Base-by-base conservation (phyloP, 2,888 invertebrate species). In the Myopa testacea region DNA sequence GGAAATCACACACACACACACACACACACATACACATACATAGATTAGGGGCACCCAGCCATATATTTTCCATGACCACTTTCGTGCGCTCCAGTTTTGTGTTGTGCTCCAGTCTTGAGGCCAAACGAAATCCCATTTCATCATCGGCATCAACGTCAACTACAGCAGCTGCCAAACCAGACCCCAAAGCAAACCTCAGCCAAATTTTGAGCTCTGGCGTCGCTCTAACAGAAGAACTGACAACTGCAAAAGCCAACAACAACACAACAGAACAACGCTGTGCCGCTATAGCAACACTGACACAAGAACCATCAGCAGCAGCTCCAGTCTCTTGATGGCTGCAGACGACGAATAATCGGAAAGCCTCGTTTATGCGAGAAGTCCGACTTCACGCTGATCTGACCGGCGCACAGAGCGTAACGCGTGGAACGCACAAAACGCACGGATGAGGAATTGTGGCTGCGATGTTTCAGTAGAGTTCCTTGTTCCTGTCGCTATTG, bases 1-100 rank as follows among this genome's bases (percentile, higher is more conserved):
- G 26, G 62, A 62, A 62, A 34, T 62, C 62, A 34, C 62, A 26
- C n/a, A 3, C 58, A 58, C 62, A 62, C 62, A 62, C 62, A 62
- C 4, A 26, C 62, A 62, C 26, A 26, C 5, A 5, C 26, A 58
- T 3, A 19, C 62, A 62, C 4, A 5, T 34, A 19, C 62, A 62
- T 6, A 45, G 45, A 45, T 45, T 6, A 45, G 10, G 19, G 65
- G 26, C 26, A 2, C 26, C 26, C 38, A 14, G 0, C 10, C 37
- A 14, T 14, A 12, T 34, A 1, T 65, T 65, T 38, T 6, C 65
- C 6, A 5, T 19, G n/a, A 62, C 19, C 5, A 38, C 34, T 65
- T 14, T 26, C 5, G 0, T 38, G 14, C 38, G 65, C 14, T 38
- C 65, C 34, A 38, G 37, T 16, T 65, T 65, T 38, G 34, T 34